Conservation (phyloP, 2,888 invertebrate genomes). For the Diplazon laetatorius region DNA sequence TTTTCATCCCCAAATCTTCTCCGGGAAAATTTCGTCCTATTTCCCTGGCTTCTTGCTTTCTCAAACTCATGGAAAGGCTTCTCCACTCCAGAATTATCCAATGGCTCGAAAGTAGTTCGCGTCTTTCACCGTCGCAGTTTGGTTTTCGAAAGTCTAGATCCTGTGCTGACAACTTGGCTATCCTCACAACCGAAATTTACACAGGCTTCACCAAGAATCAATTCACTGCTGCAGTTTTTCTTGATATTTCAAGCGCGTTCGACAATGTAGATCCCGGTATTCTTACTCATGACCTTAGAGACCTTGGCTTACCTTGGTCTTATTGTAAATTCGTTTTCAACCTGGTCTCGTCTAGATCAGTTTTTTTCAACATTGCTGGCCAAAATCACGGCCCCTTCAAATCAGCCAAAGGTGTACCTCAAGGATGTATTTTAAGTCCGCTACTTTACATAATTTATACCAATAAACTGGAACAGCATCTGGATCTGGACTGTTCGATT, state of each 20-base stretch:
- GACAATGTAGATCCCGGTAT: slow-evolving; percentile 37
- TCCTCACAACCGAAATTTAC: slow-evolving; percentile 29
- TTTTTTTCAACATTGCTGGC: slow-evolving; percentile 19
- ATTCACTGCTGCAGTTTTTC: background rate
- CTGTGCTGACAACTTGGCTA: slow-evolving; percentile 21
- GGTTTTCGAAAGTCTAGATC: slow-evolving; percentile 31
- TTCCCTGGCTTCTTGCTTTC: slow-evolving; percentile 12
- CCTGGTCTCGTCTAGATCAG: slow-evolving; percentile 17
- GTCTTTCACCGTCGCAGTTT: background rate
- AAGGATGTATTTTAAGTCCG: no score
- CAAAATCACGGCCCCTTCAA: slow-evolving; percentile 2
- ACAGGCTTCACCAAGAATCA: slow-evolving; percentile 15
- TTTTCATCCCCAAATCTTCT: slow-evolving; percentile 31
- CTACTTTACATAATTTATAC: slow-evolving; percentile 34
- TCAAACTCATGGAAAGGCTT: slow-evolving; percentile 54
- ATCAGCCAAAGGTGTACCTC: no score
- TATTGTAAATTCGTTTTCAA: slow-evolving; percentile 34
- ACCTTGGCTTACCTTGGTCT: background rate
- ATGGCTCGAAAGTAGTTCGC: slow-evolving; percentile 5
- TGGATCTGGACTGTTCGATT: no score
- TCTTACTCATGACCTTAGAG: background rate
- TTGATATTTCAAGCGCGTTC: slow-evolving; percentile 47
- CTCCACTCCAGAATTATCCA: slow-evolving; percentile 37
- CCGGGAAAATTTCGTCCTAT: slow-evolving; percentile 34
- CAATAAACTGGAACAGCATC: background rate